phyloP scores from a whole-genome alignment of 2,888 invertebrate species.

The Pristionchus entomophagus region DNA sequence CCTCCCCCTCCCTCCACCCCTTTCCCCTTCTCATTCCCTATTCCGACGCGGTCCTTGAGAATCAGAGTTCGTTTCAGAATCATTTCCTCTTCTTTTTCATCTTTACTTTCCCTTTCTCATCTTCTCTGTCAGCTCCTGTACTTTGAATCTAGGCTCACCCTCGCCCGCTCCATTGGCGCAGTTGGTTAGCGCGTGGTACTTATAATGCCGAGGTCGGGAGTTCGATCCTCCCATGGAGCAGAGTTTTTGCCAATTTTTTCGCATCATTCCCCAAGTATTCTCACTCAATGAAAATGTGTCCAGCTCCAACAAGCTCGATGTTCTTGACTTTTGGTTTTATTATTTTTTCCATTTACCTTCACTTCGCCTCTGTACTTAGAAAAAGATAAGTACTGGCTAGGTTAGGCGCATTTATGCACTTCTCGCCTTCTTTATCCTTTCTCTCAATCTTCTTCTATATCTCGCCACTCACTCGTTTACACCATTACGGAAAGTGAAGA shows the following conservation, averaged over 20 bases:
- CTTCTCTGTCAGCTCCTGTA: slow-evolving; percentile 23
- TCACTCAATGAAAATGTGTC: background rate
- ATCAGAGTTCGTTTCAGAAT: slow-evolving; percentile 14
- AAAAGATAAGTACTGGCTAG: too few species aligned
- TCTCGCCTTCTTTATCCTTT: background rate
- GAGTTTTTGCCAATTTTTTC: slow-evolving; percentile 37
- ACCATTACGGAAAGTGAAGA: slow-evolving; percentile 22
- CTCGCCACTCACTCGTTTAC: slow-evolving; percentile 7
- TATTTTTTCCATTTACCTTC: too few species aligned
- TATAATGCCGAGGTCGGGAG: slow-evolving; percentile 49
- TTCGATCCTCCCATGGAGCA: slow-evolving; percentile 49
- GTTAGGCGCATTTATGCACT: background rate
- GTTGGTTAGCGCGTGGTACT: slow-evolving; percentile 49
- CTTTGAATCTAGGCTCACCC: background rate
- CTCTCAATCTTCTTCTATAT: slow-evolving; percentile 34
- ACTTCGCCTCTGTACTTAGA: too few species aligned
- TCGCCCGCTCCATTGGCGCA: slow-evolving; percentile 46
- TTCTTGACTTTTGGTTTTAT: too few species aligned
- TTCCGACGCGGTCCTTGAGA: background rate
- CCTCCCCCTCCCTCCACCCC: background rate
- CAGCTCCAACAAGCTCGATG: too few species aligned
- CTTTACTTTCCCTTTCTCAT: background rate
- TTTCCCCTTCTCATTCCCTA: background rate
- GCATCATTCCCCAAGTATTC: background rate
- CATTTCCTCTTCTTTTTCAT: background rate